These are phyloP conservation scores for Caradrina kadenii DNA, from an alignment of 2,888 invertebrate genomes.

Conservation along the genomic window DNA sequence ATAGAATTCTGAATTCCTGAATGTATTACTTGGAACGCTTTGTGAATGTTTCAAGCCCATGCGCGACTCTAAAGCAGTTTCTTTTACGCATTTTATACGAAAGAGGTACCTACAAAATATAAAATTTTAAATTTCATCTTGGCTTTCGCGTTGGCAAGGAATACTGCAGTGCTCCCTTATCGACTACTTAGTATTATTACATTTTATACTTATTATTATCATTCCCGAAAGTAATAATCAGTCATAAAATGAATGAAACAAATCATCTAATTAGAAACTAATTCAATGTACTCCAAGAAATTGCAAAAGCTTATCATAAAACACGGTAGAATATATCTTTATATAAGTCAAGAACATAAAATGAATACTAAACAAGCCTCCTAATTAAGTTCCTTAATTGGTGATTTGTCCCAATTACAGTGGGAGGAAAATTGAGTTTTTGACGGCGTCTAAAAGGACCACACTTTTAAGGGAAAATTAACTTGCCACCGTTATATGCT, in stretches of 20 bases:
- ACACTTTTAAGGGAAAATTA: slow-evolving; percentile 47
- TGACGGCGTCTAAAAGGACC: slow-evolving; percentile 39
- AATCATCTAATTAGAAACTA: slow-evolving; percentile 28
- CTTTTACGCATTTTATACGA: slow-evolving; percentile 35
- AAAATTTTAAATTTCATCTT: slow-evolving; percentile 50
- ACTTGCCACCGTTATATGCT: slow-evolving; percentile 47
- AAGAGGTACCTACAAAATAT: slow-evolving; percentile 20
- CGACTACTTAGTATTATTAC: background rate
- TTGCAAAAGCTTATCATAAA: slow-evolving; percentile 23
- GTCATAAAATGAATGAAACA: background rate
- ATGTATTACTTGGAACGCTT: slow-evolving; percentile 55
- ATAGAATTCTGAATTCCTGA: slow-evolving; percentile 46
- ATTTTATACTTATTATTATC: background rate
- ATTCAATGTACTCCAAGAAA: slow-evolving; percentile 34
- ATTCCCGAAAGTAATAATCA: background rate
- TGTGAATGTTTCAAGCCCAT: slow-evolving; percentile 57
- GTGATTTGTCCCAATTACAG: slow-evolving; percentile 59
- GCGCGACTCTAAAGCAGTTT: slow-evolving; percentile 38
- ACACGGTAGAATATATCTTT: slow-evolving; percentile 30
- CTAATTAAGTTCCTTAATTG: slow-evolving; percentile 61
- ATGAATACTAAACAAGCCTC: slow-evolving; percentile 54
- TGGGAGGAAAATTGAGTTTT: slow-evolving; percentile 57
- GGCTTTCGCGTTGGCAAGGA: slow-evolving; percentile 31
- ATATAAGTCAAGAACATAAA: slow-evolving; percentile 37
- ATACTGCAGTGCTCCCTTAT: slow-evolving; percentile 18